phyloP scores from a whole-genome alignment of 2,113 vertebrate genomes.

The Rhynchomys soricoides region DNA sequence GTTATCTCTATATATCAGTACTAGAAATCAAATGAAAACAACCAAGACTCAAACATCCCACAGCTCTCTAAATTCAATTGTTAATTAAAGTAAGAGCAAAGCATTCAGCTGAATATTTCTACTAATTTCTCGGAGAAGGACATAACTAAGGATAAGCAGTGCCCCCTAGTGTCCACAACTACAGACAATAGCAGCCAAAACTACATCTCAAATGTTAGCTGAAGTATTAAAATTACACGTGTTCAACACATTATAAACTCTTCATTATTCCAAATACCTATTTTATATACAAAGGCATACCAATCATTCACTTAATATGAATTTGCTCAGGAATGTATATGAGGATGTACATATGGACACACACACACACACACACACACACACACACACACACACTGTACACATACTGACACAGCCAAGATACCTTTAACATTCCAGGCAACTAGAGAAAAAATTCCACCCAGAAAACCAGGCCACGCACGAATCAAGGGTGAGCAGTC shows the following conservation, averaged over 20 bases:
- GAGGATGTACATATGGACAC: conserved; percentile 18
- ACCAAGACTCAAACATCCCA: conserved; percentile 73
- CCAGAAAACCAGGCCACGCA: conserved; percentile 85
- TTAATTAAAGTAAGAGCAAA: conserved; percentile 90
- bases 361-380: conserved; percentile 80
- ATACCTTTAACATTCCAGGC: conserved; percentile 85
- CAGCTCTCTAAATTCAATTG: conserved; percentile 78
- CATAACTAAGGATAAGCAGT: conserved; percentile 95
- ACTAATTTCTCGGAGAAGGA: conserved; percentile 84
- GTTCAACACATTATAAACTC: conserved; percentile 38
- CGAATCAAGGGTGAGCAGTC: conserved; percentile 87
- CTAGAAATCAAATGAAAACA: conserved; percentile 81
- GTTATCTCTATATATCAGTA: conserved; percentile 75
- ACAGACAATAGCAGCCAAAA: conserved; percentile 81
- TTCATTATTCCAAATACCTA: conserved; percentile 42
- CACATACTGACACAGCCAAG: conserved; percentile 84
- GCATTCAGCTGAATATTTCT: conserved; percentile 86
- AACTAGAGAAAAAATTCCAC: conserved; percentile 72
- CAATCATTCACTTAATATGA: conserved; percentile 37
- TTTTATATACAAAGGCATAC: not conserved
- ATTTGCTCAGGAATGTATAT: conserved; percentile 30
- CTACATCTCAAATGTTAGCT: conserved; percentile 53
- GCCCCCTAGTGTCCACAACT: conserved; percentile 97
- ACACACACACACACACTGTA: conserved; percentile 53
- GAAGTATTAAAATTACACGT: conserved; percentile 57